A percentile compares a stretch with the other conserved stretches of the same genome.
Conservation (phyloP, 2,113 vertebrate species). For the Galbula dea region DNA sequence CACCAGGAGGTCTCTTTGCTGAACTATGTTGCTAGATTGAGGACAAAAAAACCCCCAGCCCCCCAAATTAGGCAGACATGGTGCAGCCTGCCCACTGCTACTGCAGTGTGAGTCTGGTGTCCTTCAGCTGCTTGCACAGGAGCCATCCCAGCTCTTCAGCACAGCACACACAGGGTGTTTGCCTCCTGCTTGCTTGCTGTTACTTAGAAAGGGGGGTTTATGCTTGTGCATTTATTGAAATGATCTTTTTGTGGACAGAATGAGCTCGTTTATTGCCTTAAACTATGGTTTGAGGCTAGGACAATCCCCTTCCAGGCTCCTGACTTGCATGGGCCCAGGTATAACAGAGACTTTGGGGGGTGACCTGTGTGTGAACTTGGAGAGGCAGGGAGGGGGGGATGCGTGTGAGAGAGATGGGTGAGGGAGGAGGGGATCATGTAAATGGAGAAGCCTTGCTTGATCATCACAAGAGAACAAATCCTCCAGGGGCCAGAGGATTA, state of each 20-base stretch:
- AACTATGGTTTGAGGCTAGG: neutral
- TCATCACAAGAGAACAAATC: neutral
- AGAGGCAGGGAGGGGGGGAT: neutral
- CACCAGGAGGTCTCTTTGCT: neutral
- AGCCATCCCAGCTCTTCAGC: neutral
- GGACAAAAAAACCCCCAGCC: too few species aligned
- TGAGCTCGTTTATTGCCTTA: neutral
- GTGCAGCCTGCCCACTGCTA: neutral
- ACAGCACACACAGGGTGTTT: neutral
- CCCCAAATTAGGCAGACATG: too few species aligned
- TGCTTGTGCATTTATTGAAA: neutral
- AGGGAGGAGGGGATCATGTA: neutral
- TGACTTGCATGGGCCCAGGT: neutral
- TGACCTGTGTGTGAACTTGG: constrained; percentile 60
- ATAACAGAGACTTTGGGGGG: neutral
- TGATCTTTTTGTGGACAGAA: neutral
- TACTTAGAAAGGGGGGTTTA: neutral
- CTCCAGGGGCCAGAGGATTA: constrained; percentile 14
- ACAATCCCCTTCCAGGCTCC: neutral
- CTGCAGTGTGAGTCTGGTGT: neutral
- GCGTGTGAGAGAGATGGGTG: neutral
- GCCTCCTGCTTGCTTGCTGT: neutral
- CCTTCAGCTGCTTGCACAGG: neutral
- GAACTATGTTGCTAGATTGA: neutral
- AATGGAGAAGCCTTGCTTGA: constrained; percentile 48